phyloP scores from a whole-genome alignment of 2,888 invertebrate genomes.

The Leucozona laternaria region DNA sequence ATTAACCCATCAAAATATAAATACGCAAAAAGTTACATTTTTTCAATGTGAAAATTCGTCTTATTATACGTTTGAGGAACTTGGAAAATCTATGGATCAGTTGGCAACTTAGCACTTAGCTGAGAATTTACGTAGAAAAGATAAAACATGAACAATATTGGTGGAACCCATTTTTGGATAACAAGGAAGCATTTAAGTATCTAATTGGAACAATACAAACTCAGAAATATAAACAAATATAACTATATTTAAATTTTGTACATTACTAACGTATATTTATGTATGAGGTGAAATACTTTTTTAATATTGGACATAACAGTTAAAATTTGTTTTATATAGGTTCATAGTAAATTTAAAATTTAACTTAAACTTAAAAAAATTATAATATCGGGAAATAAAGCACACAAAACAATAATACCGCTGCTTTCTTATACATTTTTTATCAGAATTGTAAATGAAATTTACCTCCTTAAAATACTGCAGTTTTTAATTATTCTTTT shows the following conservation, averaged over 20 bases:
- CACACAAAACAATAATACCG: conserved; percentile 8
- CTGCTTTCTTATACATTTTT: neutral
- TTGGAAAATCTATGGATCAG: too few species aligned
- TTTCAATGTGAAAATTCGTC: too few species aligned
- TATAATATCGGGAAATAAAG: neutral
- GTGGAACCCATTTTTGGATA: too few species aligned
- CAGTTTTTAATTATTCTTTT: neutral
- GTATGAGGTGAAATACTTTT: conserved; percentile 10
- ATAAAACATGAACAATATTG: too few species aligned
- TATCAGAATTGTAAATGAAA: conserved; percentile 15
- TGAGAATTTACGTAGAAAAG: too few species aligned
- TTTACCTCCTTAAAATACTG: conserved; percentile 24
- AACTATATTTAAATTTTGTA: neutral
- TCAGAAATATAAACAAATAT: too few species aligned
- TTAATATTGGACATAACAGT: conserved; percentile 2
- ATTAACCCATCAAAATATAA: too few species aligned
- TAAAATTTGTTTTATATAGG: neutral
- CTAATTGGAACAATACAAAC: too few species aligned
- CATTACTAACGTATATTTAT: conserved; percentile 14
- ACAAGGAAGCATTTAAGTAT: too few species aligned
- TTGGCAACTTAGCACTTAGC: too few species aligned
- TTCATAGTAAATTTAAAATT: neutral
- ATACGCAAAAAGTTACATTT: too few species aligned
- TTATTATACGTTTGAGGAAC: too few species aligned
- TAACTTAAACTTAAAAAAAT: conserved; percentile 15